Evolutionary conservation across 1,140 invertebrate species (phyloP).

Genomic region (Saccostrea glomerata): DNA sequence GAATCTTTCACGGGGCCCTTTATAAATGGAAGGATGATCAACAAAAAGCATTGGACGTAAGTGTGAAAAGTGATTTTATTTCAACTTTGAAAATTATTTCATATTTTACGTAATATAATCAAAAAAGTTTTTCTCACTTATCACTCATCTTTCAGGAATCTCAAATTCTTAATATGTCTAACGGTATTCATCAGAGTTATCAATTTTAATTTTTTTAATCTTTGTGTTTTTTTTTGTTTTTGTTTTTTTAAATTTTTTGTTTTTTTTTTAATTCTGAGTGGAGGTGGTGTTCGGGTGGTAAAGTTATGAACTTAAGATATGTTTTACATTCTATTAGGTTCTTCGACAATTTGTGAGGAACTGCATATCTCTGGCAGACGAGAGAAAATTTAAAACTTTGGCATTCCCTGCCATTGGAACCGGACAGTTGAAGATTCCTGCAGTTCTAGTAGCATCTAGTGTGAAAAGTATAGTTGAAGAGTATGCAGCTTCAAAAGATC

Average conservation of each 20-base stretch:
- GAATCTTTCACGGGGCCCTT: conserved; percentile 51
- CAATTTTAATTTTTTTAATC: too few species aligned
- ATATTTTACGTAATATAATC: too few species aligned
- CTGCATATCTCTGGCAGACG: conserved; percentile 30
- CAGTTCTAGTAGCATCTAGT: conserved; percentile 40
- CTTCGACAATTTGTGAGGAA: neutral
- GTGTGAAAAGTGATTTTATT: neutral
- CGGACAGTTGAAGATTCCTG: conserved; percentile 45
- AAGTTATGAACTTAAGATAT: too few species aligned
- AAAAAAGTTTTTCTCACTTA: too few species aligned
- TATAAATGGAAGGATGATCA: neutral
- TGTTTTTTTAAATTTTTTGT: too few species aligned
- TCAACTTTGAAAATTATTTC: too few species aligned
- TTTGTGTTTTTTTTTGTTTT: too few species aligned
- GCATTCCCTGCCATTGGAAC: conserved; percentile 53
- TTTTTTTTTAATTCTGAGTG: too few species aligned
- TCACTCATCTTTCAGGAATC: too few species aligned
- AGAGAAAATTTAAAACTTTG: conserved; percentile 3
- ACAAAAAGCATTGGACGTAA: neutral
- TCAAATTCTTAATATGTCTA: too few species aligned
- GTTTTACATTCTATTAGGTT: neutral
- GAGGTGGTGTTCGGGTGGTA: too few species aligned
- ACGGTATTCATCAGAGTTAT: too few species aligned
- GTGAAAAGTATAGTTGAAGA: neutral
- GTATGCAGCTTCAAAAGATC: neutral